phyloP scores from a whole-genome alignment of 2,888 invertebrate species.

The Ernsta delagoae region DNA sequence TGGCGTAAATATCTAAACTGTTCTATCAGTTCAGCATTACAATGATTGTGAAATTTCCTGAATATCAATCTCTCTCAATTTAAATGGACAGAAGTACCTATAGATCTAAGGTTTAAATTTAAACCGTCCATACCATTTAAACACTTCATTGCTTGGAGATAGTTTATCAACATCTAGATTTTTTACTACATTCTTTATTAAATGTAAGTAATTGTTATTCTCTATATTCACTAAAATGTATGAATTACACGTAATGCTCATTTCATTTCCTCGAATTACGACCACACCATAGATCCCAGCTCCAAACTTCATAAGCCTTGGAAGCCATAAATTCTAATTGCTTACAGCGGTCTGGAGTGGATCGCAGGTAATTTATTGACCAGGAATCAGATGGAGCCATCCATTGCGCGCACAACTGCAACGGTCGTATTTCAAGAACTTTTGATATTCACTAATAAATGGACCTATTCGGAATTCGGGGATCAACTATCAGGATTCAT shows the following conservation, averaged over 20 bases:
- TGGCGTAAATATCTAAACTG: neutral
- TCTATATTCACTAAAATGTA: too few relatives aligned
- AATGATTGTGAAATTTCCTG: too few relatives aligned
- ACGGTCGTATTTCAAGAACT: slow-evolving; percentile 31
- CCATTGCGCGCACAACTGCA: slow-evolving; percentile 35
- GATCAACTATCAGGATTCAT: neutral
- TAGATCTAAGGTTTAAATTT: too few relatives aligned
- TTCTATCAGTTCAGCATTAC: neutral
- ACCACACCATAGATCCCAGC: neutral
- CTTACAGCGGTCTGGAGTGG: slow-evolving; percentile 56
- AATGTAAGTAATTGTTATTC: too few relatives aligned
- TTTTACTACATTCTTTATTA: too few relatives aligned
- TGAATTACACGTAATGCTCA: neutral
- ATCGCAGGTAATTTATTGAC: slow-evolving; percentile 68
- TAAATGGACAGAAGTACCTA: too few relatives aligned
- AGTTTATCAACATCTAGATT: too few relatives aligned
- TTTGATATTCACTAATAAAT: slow-evolving; percentile 32
- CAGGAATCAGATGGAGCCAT: slow-evolving; percentile 63
- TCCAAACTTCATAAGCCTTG: slow-evolving; percentile 31
- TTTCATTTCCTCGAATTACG: neutral
- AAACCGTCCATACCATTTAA: too few relatives aligned
- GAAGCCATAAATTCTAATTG: slow-evolving; percentile 57
- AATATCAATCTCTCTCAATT: too few relatives aligned
- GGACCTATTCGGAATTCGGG: slow-evolving; percentile 15
- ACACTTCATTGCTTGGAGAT: too few relatives aligned